Base-by-base conservation (phyloP, 2,113 vertebrate genomes). In the Eira barbara region DNA sequence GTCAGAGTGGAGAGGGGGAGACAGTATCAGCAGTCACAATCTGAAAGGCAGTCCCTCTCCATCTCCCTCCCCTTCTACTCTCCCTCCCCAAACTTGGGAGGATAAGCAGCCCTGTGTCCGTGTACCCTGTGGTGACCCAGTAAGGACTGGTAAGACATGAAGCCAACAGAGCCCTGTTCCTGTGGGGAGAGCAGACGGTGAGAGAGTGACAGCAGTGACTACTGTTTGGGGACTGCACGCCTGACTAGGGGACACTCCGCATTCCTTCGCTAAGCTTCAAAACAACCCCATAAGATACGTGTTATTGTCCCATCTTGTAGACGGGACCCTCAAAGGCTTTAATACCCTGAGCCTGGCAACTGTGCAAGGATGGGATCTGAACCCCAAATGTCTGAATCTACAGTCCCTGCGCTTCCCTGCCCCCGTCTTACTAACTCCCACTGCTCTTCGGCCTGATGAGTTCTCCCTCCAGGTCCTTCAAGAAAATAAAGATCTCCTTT, bases 131-230 rank as follows among this genome's bases (percentile, higher is more conserved):
- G 3, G n/a, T 21, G 80, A 2, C 47, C 18, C 27, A 11, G 6
- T 7, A 42, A 25, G 74, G 42, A 29, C 3, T 31, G 36, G 39
- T n/a, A 23, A 86, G 86, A 23, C 1, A 6, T 1, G 34, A 82
- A 21, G 52, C 15, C 31, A 78, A 7, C 0, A 47, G 25, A 36
- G 49, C 0, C 2, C 47, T 73, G 55, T 14, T 81, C 63, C n/a
- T 57, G 5, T 0, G 0, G 2, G 39, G 4, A 3, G 42, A 17
- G 29, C 12, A 13, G 4, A 29, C 0, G 4, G 20, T 13, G 3
- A 4, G 4, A 17, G 52, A 17, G 7, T 10, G n/a, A 71, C 10
- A 47, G 27, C 57, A 34, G 21, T 1, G 0, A 20, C 0, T 6
- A 17, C 0, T 7, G 4, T 6, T 25, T 17, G 21, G 45, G 4